These are phyloP conservation scores for Rutilus rutilus DNA, from an alignment of 2,113 vertebrate species.

Conservation along the genomic window DNA sequence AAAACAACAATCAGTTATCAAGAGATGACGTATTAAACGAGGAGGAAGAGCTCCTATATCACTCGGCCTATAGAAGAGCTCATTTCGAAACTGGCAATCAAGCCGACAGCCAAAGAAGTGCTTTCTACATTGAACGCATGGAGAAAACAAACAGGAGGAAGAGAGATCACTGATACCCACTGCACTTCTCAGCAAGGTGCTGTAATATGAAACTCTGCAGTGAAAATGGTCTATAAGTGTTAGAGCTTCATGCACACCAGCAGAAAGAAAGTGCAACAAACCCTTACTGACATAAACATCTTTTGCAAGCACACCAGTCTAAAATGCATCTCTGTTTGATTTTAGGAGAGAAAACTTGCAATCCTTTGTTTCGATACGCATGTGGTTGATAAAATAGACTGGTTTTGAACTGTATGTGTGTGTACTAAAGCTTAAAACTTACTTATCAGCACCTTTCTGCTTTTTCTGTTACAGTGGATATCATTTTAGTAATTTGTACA, in stretches of 20 bases:
- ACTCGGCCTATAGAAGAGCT: background rate
- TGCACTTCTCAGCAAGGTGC: slow-evolving; percentile 35
- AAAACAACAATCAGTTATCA: background rate
- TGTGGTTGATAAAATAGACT: background rate
- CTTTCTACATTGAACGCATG: slow-evolving; percentile 1
- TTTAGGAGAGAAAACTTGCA: background rate
- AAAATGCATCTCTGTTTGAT: background rate
- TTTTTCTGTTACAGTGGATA: background rate
- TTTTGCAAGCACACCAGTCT: background rate
- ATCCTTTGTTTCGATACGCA: background rate
- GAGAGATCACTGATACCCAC: slow-evolving; percentile 11
- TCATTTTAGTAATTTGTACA: no score
- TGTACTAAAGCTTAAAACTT: background rate
- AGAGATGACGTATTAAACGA: background rate
- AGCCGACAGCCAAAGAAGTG: background rate
- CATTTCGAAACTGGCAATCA: background rate
- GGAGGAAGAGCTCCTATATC: background rate
- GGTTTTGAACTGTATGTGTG: background rate
- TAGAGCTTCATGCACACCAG: background rate
- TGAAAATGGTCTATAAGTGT: slow-evolving; percentile 35
- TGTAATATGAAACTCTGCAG: slow-evolving; percentile 55
- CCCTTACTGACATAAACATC: background rate
- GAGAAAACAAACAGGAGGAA: slow-evolving; percentile 26
- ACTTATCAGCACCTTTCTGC: background rate
- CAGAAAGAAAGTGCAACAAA: background rate